Conservation (phyloP, 30 jellyfish, hydroid and myxozoan species). For the Aurelia sp. region DNA sequence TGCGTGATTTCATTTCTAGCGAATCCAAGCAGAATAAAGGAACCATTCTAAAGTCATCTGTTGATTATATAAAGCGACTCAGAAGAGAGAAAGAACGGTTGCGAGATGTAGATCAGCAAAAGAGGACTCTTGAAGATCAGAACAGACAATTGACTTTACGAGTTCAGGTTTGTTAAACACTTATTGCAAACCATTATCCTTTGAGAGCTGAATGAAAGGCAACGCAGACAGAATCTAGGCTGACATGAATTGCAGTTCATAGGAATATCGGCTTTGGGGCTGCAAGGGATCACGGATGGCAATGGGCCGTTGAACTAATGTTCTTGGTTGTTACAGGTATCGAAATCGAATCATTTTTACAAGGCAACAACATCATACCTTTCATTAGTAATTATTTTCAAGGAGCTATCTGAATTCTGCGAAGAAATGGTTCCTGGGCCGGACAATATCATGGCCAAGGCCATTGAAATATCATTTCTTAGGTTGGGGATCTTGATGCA, state of each 20-base stretch:
- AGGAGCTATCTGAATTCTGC: no score
- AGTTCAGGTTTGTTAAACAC: constrained; percentile 70
- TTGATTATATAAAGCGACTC: constrained; percentile 88
- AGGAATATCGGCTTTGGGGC: not conserved
- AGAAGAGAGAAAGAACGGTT: constrained; percentile 85
- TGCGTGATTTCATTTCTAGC: constrained; percentile 30
- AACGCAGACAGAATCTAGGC: no score
- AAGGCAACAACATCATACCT: no score
- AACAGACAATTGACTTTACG: constrained; percentile 83
- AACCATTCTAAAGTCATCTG: constrained; percentile 94
- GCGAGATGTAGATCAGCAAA: constrained; percentile 68
- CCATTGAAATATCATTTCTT: no score
- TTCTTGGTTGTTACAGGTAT: no score
- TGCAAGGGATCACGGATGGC: not conserved
- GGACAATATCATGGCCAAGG: no score
- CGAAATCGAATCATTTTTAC: no score
- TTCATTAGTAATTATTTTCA: no score
- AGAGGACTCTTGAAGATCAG: constrained; percentile 73
- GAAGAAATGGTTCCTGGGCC: no score
- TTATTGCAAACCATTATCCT: not conserved
- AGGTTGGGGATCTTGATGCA: no score
- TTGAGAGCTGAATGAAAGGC: not conserved
- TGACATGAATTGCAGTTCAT: not conserved
- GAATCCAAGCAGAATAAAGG: constrained; percentile 98
- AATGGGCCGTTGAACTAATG: not conserved